Evolutionary conservation across 2,888 invertebrate species (phyloP).

Genomic region (Pandemis cinnamomeana): DNA sequence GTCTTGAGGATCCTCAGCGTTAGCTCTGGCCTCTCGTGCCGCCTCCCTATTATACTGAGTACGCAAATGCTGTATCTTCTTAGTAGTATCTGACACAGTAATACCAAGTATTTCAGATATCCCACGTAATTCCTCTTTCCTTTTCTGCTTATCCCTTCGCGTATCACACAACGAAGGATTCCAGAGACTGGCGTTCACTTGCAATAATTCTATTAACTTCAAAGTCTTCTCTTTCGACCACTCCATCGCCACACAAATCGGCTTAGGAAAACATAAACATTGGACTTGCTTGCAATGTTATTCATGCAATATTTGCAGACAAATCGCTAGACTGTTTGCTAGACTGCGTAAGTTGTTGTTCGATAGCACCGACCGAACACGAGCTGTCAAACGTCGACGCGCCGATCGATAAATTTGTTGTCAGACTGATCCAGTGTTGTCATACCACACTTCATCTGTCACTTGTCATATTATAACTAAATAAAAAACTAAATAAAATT

Average conservation of each 20-base stretch:
- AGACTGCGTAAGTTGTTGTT: conserved; percentile 46
- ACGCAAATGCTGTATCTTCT: conserved; percentile 85
- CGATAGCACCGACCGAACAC: conserved; percentile 12
- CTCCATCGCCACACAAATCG: conserved; percentile 63
- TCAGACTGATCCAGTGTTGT: conserved; percentile 43
- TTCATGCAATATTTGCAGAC: conserved; percentile 54
- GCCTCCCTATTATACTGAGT: conserved; percentile 86
- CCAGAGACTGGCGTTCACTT: conserved; percentile 75
- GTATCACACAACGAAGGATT: conserved; percentile 75
- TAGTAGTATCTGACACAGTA: conserved; percentile 79
- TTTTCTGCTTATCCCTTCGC: conserved; percentile 76
- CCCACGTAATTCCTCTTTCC: conserved; percentile 72
- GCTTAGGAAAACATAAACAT: conserved; percentile 55
- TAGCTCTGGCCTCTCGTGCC: conserved; percentile 80
- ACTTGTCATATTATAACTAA: neutral
- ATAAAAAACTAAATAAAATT: too few relatives aligned
- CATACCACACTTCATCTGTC: neutral
- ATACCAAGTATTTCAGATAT: conserved; percentile 71
- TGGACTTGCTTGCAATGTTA: conserved; percentile 50
- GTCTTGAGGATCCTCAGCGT: conserved; percentile 80
- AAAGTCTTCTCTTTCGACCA: conserved; percentile 80
- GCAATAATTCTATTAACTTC: conserved; percentile 75
- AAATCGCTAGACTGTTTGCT: conserved; percentile 62
- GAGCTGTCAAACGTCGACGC: conserved; percentile 41
- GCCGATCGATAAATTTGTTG: conserved; percentile 47